phyloP scores from a whole-genome alignment of 1,140 invertebrate species.

The Aphelenchoides fujianensis region DNA sequence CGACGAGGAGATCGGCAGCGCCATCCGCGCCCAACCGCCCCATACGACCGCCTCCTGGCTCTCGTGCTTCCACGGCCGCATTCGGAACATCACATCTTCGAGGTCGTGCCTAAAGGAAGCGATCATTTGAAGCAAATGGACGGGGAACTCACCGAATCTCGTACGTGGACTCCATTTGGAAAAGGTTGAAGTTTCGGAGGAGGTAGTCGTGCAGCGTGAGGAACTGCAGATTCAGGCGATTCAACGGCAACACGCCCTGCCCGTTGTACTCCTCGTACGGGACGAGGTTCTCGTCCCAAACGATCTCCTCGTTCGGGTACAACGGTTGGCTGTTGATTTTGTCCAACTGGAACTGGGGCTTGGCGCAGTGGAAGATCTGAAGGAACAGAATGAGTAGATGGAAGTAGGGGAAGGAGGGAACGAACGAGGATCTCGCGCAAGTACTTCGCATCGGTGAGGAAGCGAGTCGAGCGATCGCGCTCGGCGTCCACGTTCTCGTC shows the following conservation, averaged over 20 bases:
- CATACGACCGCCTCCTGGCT: slow-evolving; percentile 79
- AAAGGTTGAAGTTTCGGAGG: slow-evolving; percentile 92
- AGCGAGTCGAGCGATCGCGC: not conserved
- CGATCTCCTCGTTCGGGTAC: slow-evolving; percentile 94
- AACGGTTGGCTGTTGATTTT: slow-evolving; percentile 94
- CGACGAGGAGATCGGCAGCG: slow-evolving; percentile 85
- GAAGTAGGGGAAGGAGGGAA: slow-evolving; percentile 4
- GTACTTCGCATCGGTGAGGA: slow-evolving; percentile 26
- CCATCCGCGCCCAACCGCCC: slow-evolving; percentile 97
- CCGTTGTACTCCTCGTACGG: slow-evolving; percentile 94
- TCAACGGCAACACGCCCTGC: slow-evolving; percentile 79
- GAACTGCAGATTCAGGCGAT: slow-evolving; percentile 97
- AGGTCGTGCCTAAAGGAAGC: slow-evolving; percentile 86
- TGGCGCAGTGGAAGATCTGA: slow-evolving; percentile 80
- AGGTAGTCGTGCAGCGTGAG: slow-evolving; percentile 96
- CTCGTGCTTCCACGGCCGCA: slow-evolving; percentile 80
- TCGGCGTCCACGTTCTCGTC: slow-evolving; percentile 70
- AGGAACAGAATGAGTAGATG: slow-evolving; percentile 21
- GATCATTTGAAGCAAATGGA: slow-evolving; percentile 72
- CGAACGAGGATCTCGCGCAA: slow-evolving; percentile 49
- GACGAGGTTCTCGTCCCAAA: slow-evolving; percentile 98
- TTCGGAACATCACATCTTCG: slow-evolving; percentile 86
- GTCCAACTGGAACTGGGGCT: slow-evolving; percentile 84
- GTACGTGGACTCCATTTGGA: slow-evolving; percentile 91
- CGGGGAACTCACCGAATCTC: slow-evolving; percentile 48